phyloP scores from a whole-genome alignment of 2,797 vertebrate genomes.

The Tragopan temminckii region DNA sequence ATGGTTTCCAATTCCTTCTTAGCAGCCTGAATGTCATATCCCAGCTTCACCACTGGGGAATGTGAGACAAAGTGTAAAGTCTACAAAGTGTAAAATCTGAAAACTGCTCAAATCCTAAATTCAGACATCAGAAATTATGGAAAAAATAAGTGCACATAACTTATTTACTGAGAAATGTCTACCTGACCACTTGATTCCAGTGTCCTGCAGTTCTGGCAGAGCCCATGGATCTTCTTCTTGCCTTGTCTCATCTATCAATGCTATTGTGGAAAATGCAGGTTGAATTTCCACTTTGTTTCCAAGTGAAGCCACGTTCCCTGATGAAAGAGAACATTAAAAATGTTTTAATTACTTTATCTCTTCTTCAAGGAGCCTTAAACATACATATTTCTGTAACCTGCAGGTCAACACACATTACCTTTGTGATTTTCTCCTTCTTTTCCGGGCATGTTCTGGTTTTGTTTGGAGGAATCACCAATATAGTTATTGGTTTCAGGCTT shows the following conservation, averaged over 20 bases:
- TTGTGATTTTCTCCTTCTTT: slow-evolving; percentile 58
- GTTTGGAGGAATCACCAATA: slow-evolving; percentile 45
- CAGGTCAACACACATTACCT: slow-evolving; percentile 52
- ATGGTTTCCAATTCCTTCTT: neutral
- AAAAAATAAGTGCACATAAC: neutral
- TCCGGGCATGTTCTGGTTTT: slow-evolving; percentile 64
- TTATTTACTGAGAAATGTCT: slow-evolving; percentile 31
- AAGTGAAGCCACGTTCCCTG: slow-evolving; percentile 40
- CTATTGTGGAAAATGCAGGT: slow-evolving; percentile 85
- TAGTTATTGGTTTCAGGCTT: slow-evolving; percentile 75
- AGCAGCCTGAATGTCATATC: neutral
- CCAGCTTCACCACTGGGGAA: neutral
- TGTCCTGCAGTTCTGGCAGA: slow-evolving; percentile 87
- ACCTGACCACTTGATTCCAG: slow-evolving; percentile 94
- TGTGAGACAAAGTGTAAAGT: neutral
- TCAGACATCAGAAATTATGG: neutral
- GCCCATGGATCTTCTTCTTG: slow-evolving; percentile 87
- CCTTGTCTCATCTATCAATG: slow-evolving; percentile 80
- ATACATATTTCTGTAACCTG: slow-evolving; percentile 9
- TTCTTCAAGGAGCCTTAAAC: neutral
- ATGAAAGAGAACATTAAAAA: neutral
- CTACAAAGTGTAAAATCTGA: neutral
- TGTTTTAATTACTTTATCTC: neutral
- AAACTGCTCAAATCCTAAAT: neutral
- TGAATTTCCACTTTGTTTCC: slow-evolving; percentile 79